Conservation (phyloP, 2,797 vertebrate species). For the Lates japonicus region DNA sequence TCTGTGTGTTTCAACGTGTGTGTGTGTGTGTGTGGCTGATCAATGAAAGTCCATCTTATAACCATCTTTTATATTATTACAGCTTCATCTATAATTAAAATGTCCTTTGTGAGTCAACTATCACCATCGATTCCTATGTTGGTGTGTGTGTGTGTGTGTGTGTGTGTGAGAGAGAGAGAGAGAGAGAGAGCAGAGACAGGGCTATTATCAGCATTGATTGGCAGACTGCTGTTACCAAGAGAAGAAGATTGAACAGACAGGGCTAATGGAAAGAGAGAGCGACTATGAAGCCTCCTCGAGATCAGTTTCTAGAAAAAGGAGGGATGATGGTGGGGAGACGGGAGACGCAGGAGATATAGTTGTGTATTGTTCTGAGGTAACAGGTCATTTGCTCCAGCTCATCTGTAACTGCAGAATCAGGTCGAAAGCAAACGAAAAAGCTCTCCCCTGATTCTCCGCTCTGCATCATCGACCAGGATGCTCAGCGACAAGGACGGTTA, state of each 20-base stretch:
- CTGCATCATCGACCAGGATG: background rate
- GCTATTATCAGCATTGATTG: conserved; percentile 73
- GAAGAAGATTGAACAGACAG: conserved; percentile 35
- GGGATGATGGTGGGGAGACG: background rate
- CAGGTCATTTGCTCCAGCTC: conserved; percentile 30
- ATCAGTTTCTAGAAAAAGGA: conserved; percentile 22
- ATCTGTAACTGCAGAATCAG: conserved; percentile 9
- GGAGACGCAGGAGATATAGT: conserved; percentile 4
- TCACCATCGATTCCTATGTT: conserved; percentile 26
- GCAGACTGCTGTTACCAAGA: conserved; percentile 41
- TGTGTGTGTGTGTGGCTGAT: conserved; percentile 36
- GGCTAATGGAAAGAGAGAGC: conserved; percentile 45
- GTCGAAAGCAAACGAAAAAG: conserved; percentile 6
- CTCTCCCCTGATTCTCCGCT: background rate
- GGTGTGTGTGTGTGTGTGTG: conserved; percentile 12
- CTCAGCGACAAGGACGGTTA: background rate
- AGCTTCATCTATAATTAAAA: conserved; percentile 68
- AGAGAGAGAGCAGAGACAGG: conserved; percentile 11
- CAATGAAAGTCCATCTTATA: conserved; percentile 46
- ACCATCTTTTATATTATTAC: conserved; percentile 52
- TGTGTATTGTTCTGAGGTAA: conserved; percentile 32
- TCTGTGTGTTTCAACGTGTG: background rate
- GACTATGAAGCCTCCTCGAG: conserved; percentile 13
- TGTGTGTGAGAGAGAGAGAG: too few species aligned
- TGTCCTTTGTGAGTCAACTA: conserved; percentile 41